Evolutionary conservation across 2,888 invertebrate genomes (phyloP).

Genomic region (Lottia scabra): DNA sequence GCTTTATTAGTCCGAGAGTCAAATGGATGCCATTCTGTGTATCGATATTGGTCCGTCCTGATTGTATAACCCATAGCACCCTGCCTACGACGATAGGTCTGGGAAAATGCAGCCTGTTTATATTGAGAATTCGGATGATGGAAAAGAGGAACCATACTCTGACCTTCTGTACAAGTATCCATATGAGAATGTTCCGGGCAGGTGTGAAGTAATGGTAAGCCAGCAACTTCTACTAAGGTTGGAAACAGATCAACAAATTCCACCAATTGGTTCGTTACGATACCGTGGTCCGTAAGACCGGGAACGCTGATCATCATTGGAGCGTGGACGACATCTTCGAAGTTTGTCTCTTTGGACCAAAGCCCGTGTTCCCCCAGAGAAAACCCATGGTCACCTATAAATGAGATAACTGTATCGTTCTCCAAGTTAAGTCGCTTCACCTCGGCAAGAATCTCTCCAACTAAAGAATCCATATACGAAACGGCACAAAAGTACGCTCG

Average conservation of each 20-base stretch:
- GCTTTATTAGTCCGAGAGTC: not conserved
- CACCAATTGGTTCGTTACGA: constrained; percentile 29
- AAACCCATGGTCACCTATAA: constrained; percentile 44
- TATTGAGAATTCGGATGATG: not conserved
- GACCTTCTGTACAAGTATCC: not conserved
- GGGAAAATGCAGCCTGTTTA: not conserved
- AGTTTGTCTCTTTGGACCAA: constrained; percentile 49
- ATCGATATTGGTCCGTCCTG: not conserved
- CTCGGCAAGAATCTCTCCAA: constrained; percentile 36
- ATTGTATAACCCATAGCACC: not conserved
- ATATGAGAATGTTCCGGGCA: not conserved
- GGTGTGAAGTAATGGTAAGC: constrained; percentile 12
- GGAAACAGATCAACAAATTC: constrained; percentile 50
- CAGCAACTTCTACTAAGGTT: constrained; percentile 43
- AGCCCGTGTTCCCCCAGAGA: constrained; percentile 39
- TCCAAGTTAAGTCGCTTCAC: constrained; percentile 32
- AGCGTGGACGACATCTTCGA: constrained; percentile 46
- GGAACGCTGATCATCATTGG: constrained; percentile 49
- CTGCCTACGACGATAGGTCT: not conserved
- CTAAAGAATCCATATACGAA: constrained; percentile 34
- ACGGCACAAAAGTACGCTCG: constrained; percentile 39
- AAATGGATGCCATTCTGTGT: not conserved
- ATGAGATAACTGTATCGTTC: constrained; percentile 38
- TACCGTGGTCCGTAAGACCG: constrained; percentile 32
- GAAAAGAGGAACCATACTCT: not conserved